A percentile compares a stretch with the other conserved stretches of the same genome.
phyloP scores from a whole-genome alignment of 2,113 vertebrate species.

The Bolborhynchus lineola region DNA sequence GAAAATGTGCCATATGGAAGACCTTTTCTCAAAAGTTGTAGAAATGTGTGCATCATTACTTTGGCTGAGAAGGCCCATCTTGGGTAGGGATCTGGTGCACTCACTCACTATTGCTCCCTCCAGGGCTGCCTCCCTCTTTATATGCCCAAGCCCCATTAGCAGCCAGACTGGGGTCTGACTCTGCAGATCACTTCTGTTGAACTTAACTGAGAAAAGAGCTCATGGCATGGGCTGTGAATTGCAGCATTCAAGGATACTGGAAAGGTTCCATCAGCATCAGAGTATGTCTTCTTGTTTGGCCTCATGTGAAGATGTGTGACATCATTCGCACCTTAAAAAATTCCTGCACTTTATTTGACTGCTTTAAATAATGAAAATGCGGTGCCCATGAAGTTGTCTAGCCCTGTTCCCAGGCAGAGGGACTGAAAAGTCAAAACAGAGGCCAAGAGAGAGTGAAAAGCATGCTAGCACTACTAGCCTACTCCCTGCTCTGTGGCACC shows the following conservation, averaged over 20 bases:
- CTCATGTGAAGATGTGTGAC: neutral
- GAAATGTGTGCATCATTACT: neutral
- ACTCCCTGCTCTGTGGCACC: neutral
- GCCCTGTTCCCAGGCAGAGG: neutral
- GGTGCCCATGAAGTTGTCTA: neutral
- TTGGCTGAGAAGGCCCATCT: neutral
- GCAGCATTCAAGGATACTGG: neutral
- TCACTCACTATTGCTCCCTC: neutral
- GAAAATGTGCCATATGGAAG: neutral
- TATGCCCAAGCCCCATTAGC: neutral
- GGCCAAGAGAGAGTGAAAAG: neutral
- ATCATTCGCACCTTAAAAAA: slow-evolving; percentile 4
- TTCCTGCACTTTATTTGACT: neutral
- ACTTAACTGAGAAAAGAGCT: neutral
- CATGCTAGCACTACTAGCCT: neutral
- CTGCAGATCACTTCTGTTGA: neutral
- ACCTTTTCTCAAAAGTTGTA: neutral
- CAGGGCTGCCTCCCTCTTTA: neutral
- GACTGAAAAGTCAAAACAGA: neutral
- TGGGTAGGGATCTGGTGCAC: neutral
- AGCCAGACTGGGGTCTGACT: neutral
- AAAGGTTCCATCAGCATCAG: neutral
- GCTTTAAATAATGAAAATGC: neutral
- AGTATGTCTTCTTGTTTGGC: neutral
- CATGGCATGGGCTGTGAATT: neutral